Base-by-base conservation (phyloP, 2,888 invertebrate species). In the Vesta saturnalis region DNA sequence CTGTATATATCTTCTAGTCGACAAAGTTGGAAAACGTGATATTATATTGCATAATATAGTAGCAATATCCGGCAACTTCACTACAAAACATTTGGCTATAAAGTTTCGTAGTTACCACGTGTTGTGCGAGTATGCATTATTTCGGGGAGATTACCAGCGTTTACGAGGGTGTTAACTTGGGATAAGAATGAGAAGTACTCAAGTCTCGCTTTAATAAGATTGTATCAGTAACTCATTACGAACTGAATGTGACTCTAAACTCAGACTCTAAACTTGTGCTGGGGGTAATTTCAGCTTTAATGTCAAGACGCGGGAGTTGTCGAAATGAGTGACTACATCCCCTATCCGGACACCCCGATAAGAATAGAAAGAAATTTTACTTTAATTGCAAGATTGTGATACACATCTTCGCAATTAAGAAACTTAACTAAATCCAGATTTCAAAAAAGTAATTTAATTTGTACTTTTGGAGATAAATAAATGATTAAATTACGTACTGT, bases 221-320 rank as follows among this genome's bases (percentile, higher is more conserved):
- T 77, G 76, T 80, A 80, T 80, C 80, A 78, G 78, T 79, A 79
- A 79, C 79, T 79, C 79, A 80, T 80, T 80, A 80, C 76, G 66
- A 74, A 74, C 73, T 73, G 77, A 78, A 78, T 78, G 77, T 71
- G 76, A 76, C 74, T 73, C 74, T 73, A 74, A 74, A 74, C 72
- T 73, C 69, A 70, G 65, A 70, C 71, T 63, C 66, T 62, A 62
- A 65, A 67, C 72, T 71, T 68, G 68, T 68, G 70, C 69, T 58
- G 73, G 74, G 76, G 76, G 76, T 70, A 77, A 79, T 79, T 79
- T 78, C 78, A 78, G 78, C 78, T 77, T 79, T 77, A 78, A 77
- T 77, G 77, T 77, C 73, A 61, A 70, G 68, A 71, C 66, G 72
- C 68, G 61, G 58, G 71, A 73, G 67, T 60, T 69, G 74, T 67